Base-by-base conservation (phyloP, 2,113 vertebrate species). In the Ciconia stormi region DNA sequence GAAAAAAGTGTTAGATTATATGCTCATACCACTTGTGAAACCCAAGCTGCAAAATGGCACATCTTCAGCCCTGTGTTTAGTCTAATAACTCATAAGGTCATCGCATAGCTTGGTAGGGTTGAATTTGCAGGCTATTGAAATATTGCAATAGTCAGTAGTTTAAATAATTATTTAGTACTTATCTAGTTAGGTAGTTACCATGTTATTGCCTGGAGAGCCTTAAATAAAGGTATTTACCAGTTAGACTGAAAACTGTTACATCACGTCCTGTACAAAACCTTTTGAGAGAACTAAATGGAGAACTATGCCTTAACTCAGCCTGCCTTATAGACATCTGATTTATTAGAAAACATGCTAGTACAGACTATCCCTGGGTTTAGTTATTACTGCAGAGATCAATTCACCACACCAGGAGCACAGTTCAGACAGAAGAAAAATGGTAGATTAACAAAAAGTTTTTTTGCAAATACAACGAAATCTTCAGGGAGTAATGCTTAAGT, bases 51-150 rank as follows among this genome's bases (percentile, higher is more conserved):
- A 80, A 40, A 93, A 78, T 46, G 21, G 0, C 13, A n/a, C 22
- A 30, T 16, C 34, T 76, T 81, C 63, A 77, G 26, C 7, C 19
- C 7, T 42, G 8, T 61, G 13, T 65, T 90, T 67, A 61, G 20
- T 44, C 46, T 70, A 16, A 50, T 89, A 89, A 58, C 18, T 82
- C 38, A 16, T 12, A 56, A 44, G 7, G 16, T 65, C 47, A 23
- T 63, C 7, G 1, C 0, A 0, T 26, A 87, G 29, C 4, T 26
- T 77, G 7, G 9, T 30, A 42, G 8, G 3, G 11, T 6, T 79
- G 13, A 40, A 80, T 86, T 74, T 94, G 40, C 13, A 90, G 34
- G 40, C 16, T 61, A 29, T 4, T 27, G 4, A 22, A 87, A 44
- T 36, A 87, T n/a, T 72, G 4, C 10, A 79, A 34, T 11, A 72